phyloP scores from a whole-genome alignment of 2,113 vertebrate species.

The Rhabdomys dilectus region DNA sequence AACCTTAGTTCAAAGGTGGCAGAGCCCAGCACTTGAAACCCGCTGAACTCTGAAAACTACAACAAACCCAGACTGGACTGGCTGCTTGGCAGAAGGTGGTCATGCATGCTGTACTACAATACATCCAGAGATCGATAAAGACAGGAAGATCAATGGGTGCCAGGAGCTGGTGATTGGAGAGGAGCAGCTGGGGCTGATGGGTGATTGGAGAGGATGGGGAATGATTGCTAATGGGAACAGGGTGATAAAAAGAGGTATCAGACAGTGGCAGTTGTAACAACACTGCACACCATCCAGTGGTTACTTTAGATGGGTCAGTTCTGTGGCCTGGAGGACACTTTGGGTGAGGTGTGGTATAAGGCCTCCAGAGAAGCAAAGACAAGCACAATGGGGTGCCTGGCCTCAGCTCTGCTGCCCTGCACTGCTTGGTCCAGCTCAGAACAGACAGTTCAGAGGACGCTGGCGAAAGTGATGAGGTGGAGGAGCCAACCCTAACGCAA shows the following conservation, averaged over 20 bases:
- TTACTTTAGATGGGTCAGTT: neutral
- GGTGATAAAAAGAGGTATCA: neutral
- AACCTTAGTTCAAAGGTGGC: neutral
- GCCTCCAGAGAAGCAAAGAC: neutral
- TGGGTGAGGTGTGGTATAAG: neutral
- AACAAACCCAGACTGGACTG: neutral
- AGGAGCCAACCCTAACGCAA: neutral
- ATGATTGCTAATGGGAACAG: neutral
- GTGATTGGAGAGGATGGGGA: neutral
- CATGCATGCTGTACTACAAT: fast-evolving
- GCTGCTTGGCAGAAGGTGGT: neutral
- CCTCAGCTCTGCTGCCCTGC: neutral
- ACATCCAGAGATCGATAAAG: neutral
- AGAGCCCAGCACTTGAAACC: neutral
- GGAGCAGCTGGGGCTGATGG: no score
- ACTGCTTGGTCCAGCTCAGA: fast-evolving
- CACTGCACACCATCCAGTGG: neutral
- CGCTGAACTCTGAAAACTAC: neutral
- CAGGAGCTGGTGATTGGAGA: neutral
- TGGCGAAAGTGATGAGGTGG: neutral
- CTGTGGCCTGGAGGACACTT: neutral
- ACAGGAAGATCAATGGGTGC: neutral
- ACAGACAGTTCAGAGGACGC: neutral
- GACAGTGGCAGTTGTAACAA: neutral
- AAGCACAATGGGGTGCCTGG: fast-evolving